Evolutionary conservation across 2,797 vertebrate species (phyloP).

Genomic region (Fundulus diaphanus): DNA sequence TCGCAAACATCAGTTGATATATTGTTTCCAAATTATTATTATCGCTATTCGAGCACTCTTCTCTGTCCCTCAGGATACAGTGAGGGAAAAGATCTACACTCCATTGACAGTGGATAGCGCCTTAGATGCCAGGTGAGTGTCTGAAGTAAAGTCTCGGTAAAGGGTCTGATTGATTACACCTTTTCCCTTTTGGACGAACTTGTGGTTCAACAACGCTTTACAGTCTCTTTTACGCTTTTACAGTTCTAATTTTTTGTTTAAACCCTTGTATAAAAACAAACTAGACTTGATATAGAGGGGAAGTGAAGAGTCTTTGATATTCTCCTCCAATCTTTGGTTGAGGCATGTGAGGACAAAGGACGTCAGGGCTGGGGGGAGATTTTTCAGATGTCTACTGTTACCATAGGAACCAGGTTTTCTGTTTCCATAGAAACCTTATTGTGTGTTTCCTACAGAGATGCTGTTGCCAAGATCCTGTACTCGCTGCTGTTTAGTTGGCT

Average conservation of each 20-base stretch:
- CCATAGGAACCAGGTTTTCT: slow-evolving; percentile 75
- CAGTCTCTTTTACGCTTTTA: slow-evolving; percentile 31
- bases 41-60: neutral
- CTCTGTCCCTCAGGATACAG: slow-evolving; percentile 83
- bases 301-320: slow-evolving; percentile 57
- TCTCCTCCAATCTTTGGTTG: slow-evolving; percentile 60
- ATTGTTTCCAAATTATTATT: neutral
- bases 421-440: slow-evolving; percentile 78
- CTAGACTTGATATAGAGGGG: slow-evolving; percentile 25
- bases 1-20: neutral
- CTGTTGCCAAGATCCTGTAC: slow-evolving; percentile 97
- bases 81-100: slow-evolving; percentile 93
- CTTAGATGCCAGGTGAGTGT: slow-evolving; percentile 91
- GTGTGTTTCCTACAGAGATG: slow-evolving; percentile 81
- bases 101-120: slow-evolving; percentile 94
- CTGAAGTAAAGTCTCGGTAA: slow-evolving; percentile 23
- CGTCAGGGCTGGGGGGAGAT: slow-evolving; percentile 56
- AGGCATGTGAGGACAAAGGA: slow-evolving; percentile 75
- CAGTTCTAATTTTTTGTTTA: slow-evolving; percentile 23
- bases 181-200: slow-evolving; percentile 23
- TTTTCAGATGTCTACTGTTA: slow-evolving; percentile 78
- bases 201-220: slow-evolving; percentile 24
- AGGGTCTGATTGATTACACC: slow-evolving; percentile 24
- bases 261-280: slow-evolving; percentile 46
- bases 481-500: slow-evolving; percentile 95